phyloP scores from a whole-genome alignment of 2,113 vertebrate genomes.

The Ceratotherium simum region DNA sequence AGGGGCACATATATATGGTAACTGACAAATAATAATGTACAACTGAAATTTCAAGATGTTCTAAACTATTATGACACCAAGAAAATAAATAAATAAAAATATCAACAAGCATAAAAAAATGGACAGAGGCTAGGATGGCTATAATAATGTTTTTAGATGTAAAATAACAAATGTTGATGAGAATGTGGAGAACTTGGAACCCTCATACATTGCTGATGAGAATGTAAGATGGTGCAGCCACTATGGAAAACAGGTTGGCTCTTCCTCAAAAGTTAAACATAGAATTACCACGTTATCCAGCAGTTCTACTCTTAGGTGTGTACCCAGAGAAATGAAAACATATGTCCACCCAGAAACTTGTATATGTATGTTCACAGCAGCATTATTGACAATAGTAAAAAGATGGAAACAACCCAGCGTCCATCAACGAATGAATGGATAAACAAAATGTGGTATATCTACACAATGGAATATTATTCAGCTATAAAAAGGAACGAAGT shows the following conservation, averaged over 20 bases:
- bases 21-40: too few species aligned
- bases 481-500: not conserved
- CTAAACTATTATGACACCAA: too few species aligned
- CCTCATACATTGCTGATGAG: not conserved
- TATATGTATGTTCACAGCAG: not conserved
- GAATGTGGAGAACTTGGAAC: not conserved
- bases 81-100: too few species aligned
- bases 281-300: not conserved
- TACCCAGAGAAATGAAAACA: not conserved
- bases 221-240: not conserved
- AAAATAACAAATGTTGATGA: not conserved
- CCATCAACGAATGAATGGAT: not conserved
- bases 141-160: not conserved
- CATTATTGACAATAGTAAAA: not conserved
- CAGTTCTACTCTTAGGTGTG: not conserved
- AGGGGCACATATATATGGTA: too few species aligned
- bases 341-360: not conserved
- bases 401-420: not conserved
- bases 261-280: not conserved
- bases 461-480: not conserved
- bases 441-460: not conserved
- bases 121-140: not conserved
- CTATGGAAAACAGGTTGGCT: not conserved
- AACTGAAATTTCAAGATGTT: too few species aligned
- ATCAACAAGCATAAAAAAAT: not conserved